A percentile compares a stretch with the other conserved stretches of the same genome.
Evolutionary conservation across 2,888 invertebrate genomes (phyloP).

Genomic region (Orthosia gracilis): DNA sequence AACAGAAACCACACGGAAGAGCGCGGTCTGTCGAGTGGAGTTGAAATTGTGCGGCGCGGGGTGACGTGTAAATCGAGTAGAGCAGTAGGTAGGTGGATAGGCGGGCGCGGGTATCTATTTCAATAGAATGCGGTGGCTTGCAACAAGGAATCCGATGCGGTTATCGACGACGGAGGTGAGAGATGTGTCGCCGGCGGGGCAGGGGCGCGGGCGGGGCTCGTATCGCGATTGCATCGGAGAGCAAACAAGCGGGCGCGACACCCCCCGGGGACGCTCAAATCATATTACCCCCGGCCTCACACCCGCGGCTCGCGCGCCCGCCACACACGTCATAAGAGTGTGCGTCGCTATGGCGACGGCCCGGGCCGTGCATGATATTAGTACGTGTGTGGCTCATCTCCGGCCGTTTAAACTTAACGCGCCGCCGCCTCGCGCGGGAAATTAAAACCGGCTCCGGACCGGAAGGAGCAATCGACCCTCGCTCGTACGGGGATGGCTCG

Average conservation of each 20-base stretch:
- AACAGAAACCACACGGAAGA: constrained; percentile 70
- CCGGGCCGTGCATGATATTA: constrained; percentile 92
- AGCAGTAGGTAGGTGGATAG: constrained; percentile 83
- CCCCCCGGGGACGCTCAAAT: constrained; percentile 87
- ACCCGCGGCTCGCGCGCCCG: constrained; percentile 81
- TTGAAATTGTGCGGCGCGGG: constrained; percentile 77
- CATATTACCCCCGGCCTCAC: constrained; percentile 90
- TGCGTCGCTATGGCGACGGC: constrained; percentile 93
- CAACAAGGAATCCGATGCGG: constrained; percentile 91
- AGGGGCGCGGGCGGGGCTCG: constrained; percentile 77
- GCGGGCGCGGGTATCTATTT: constrained; percentile 86
- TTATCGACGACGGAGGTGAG: constrained; percentile 89
- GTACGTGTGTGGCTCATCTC: constrained; percentile 90
- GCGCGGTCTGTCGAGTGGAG: constrained; percentile 73
- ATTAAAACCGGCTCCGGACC: constrained; percentile 89
- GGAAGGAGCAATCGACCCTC: constrained; percentile 85
- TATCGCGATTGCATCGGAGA: constrained; percentile 91
- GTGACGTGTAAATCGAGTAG: constrained; percentile 82
- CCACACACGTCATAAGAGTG: constrained; percentile 93
- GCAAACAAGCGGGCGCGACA: constrained; percentile 90
- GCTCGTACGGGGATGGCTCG: constrained; percentile 67
- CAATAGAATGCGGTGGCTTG: constrained; percentile 89
- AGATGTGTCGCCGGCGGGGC: constrained; percentile 83
- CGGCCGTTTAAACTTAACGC: constrained; percentile 89
- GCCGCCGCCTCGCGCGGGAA: constrained; percentile 85